Evolutionary conservation across 2,113 vertebrate genomes (phyloP), one percentile per base, ranked within the genome.

Genomic region (Pampusana beccarii): DNA sequence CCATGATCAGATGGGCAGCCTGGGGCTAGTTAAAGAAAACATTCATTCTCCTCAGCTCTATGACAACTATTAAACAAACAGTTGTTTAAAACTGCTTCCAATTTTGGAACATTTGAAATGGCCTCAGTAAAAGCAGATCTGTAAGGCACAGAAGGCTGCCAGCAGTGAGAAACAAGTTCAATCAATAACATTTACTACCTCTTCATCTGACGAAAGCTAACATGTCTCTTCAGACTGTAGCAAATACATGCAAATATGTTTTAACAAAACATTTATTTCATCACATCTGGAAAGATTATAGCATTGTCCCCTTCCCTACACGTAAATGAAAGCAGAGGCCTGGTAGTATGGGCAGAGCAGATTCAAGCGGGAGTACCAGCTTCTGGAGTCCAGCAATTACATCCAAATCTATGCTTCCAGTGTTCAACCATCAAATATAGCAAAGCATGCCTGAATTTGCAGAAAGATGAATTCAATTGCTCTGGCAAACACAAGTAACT

Each of bases 51-150:
- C 17, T 84, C 77, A 78, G 60, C 64, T 77, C 57, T 62, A 23
- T 91, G 80, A 91, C 88, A 97, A 71, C 33, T 75, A 88, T 91
- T 79, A 92, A 93, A 87, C 61, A 92, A 80, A 92, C 71, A 91
- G 71, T 86, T 81, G 66, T 73, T 80, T 95, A 81, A 96, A 91
- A 95, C 54, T 1, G 5, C 67, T 93, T 94, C 86, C 86, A 90
- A 51, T 57, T 91, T 92, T 84, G 66, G 42, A 95, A 82, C 60
- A 46, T 82, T 79, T 94, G 53, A 92, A 90, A 80, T 42, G 20
- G 44, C 34, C 73, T 78, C 44, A 57, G 71, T 54, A 71, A 92
- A 86, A 93, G 58, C 70, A 86, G 80, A 93, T 86, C 60, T 86
- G 62, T 83, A 81, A 94, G 61, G 54, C 78, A 90, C 70, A 60